phyloP scores from a whole-genome alignment of 2,888 invertebrate species.

The Agrenia bidenticulata region DNA sequence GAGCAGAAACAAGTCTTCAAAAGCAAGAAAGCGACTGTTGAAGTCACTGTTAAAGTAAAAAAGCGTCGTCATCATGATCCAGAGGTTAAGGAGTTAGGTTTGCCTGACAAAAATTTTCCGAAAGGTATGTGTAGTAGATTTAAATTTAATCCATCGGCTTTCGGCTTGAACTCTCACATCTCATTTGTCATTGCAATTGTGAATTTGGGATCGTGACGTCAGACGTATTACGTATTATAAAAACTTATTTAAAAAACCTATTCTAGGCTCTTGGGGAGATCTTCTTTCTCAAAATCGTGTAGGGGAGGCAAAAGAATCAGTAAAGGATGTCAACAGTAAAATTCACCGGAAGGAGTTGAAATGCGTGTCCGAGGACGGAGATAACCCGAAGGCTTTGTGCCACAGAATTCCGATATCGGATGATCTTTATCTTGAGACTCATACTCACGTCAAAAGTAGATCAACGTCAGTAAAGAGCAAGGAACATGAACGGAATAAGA shows the following conservation, averaged over 20 bases:
- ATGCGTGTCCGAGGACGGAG: not conserved
- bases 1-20: not conserved
- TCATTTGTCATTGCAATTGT: not conserved
- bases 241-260: too few relatives aligned
- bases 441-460: constrained; percentile 27
- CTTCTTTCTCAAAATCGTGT: constrained; percentile 20
- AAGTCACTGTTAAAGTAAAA: constrained; percentile 38
- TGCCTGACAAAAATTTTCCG: not conserved
- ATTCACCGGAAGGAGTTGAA: not conserved
- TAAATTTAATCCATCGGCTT: not conserved
- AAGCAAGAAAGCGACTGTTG: constrained; percentile 32
- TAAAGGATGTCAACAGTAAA: not conserved
- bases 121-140: not conserved
- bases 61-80: constrained; percentile 26
- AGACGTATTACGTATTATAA: too few relatives aligned
- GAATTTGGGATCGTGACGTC: too few relatives aligned
- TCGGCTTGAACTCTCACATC: not conserved
- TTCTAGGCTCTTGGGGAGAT: constrained; percentile 38
- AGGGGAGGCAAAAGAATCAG: not conserved
- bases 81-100: not conserved
- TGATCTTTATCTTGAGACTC: constrained; percentile 35
- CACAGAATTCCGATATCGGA: constrained; percentile 33
- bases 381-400: constrained; percentile 13
- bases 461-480: not conserved
- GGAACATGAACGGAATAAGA: not conserved